A percentile compares a stretch with the other conserved stretches of the same genome.
Evolutionary conservation across 2,888 invertebrate genomes (phyloP).

Genomic region (Stenichneumon culpator): DNA sequence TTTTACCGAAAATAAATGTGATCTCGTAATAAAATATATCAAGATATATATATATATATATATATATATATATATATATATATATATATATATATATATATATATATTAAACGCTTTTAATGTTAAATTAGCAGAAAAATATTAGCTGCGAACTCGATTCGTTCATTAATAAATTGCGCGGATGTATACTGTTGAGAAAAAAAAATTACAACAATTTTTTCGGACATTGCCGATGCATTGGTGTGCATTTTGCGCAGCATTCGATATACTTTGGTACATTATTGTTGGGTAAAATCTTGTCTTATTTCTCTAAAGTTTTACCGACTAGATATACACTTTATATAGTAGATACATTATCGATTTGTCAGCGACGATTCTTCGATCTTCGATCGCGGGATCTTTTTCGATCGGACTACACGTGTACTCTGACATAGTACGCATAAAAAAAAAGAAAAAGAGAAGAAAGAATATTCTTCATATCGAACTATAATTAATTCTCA

Average conservation of each 20-base stretch:
- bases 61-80: background rate
- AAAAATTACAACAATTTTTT: background rate
- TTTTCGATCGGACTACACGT: background rate
- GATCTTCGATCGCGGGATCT: background rate
- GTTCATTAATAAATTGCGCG: background rate
- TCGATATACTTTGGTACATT: conserved; percentile 35
- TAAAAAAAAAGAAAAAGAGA: background rate
- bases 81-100: background rate
- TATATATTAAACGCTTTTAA: background rate
- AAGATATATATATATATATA: background rate
- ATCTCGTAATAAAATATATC: background rate
- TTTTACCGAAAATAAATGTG: conserved; percentile 8
- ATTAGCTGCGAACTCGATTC: background rate
- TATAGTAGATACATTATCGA: conserved; percentile 33
- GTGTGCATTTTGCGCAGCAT: background rate
- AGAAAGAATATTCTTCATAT: background rate
- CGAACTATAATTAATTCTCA: background rate
- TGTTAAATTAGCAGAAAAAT: conserved; percentile 22
- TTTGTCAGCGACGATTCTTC: conserved; percentile 1
- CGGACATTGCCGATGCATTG: conserved; percentile 2
- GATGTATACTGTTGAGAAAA: background rate
- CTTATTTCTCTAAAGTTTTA: conserved; percentile 31
- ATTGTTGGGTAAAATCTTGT: conserved; percentile 15
- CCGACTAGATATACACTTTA: conserved; percentile 63
- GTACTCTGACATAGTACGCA: background rate